These are phyloP conservation scores for Solea senegalensis DNA, from an alignment of 2,113 vertebrate genomes.

Conservation along the genomic window DNA sequence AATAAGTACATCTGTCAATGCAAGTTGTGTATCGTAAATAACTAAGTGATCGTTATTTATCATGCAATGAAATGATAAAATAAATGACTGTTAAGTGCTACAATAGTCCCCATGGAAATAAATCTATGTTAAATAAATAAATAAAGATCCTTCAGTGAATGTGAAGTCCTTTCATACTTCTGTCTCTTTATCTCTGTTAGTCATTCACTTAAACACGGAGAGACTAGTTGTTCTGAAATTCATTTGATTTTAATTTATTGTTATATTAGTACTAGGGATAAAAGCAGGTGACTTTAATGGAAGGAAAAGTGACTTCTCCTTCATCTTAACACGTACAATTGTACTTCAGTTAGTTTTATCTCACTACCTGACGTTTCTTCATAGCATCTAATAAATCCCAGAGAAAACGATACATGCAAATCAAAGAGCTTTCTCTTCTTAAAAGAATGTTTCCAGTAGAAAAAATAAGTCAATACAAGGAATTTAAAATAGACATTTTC, in stretches of 20 bases:
- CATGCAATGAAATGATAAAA: no score
- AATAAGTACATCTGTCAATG: no score
- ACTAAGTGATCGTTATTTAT: no score
- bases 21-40: no score
- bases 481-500: neutral
- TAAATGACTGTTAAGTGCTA: no score
- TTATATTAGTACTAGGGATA: conserved; percentile 64
- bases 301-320: conserved; percentile 68
- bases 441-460: conserved; percentile 12
- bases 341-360: conserved; percentile 35
- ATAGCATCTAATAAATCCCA: conserved; percentile 31
- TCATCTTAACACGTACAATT: conserved; percentile 64
- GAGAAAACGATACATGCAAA: conserved; percentile 5
- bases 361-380: neutral
- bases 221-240: conserved; percentile 70
- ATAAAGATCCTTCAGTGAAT: conserved; percentile 13
- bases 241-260: conserved; percentile 81
- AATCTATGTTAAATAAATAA: neutral
- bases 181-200: conserved; percentile 46
- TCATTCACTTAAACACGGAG: conserved; percentile 50
- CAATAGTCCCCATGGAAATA: neutral
- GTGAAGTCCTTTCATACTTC: conserved; percentile 8
- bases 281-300: conserved; percentile 67
- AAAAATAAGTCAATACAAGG: conserved; percentile 34
- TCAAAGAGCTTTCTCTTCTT: conserved; percentile 28